Evolutionary conservation across 2,113 vertebrate species (phyloP), one percentile per base, ranked within the genome.

Genomic region (Plecotus auritus): DNA sequence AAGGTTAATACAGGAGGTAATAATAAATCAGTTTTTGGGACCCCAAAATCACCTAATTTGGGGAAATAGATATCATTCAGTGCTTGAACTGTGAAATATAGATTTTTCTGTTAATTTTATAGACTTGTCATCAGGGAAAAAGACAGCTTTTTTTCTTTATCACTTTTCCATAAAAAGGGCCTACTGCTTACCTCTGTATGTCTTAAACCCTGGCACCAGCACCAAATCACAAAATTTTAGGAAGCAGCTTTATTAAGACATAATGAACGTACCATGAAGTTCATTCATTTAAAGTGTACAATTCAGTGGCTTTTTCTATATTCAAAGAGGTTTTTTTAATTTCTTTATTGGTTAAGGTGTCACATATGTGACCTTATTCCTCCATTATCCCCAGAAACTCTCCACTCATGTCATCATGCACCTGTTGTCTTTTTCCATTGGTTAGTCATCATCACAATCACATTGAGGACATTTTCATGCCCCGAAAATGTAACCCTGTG

Each of bases 1-100:
- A 35, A 98, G 96, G 88, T 97, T 99, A 97, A 99, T 98, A 97
- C 92, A 98, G 77, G 98, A 98, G 98, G 99, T 99, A 96, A 98
- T 35, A 83, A 59, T 78, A 80, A 77, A 92, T 94, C 32, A 90
- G 7, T 93, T 89, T 40, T 95, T 66, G 37, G 18, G 18, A 35
- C 35, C 59, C 8, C 42, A 22, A 86, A 77, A 49, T 67, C 66
- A 87, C 51, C 92, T 64, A 64, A 42, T 84, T 13, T 85, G 67
- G 73, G 42, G 16, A 14, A 5, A 13, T 70, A 73, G 59, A 96
- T 69, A 74, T 69, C 13, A 82, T 17, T 91, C 10, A 56, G 5
- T 95, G 9, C 22, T 93, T 86, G 42, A 90, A 16, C 28, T 32
- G 3, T 77, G 6, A 76, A 93, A 54, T 85, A 18, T 12, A 49